phyloP scores from a whole-genome alignment of 2,888 invertebrate genomes.

The Drosophila paranaensis region DNA sequence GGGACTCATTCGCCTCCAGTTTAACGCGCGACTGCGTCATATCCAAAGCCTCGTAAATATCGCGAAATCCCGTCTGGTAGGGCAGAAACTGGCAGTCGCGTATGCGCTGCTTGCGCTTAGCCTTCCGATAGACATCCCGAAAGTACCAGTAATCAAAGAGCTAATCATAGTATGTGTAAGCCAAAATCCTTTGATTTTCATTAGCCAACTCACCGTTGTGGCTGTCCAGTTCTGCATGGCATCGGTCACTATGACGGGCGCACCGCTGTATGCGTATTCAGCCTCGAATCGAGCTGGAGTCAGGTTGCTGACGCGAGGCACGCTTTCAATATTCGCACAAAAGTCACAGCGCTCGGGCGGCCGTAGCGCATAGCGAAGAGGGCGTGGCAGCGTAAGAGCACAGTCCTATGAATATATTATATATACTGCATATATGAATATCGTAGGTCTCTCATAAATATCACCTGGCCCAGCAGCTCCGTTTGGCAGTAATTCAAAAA shows the following conservation, averaged over 20 bases:
- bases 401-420: conserved; percentile 58
- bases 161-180: conserved; percentile 73
- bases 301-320: conserved; percentile 89
- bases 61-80: conserved; percentile 93
- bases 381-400: conserved; percentile 70
- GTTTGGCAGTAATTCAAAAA: conserved; percentile 54
- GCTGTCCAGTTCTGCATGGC: conserved; percentile 94
- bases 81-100: conserved; percentile 96
- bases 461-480: conserved; percentile 73
- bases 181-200: too few species aligned
- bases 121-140: conserved; percentile 89
- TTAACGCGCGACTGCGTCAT: conserved; percentile 91
- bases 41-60: conserved; percentile 91
- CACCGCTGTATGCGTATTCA: conserved; percentile 90
- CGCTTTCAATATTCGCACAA: conserved; percentile 88
- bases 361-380: conserved; percentile 86
- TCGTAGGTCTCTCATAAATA: too few species aligned
- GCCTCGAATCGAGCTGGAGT: conserved; percentile 89
- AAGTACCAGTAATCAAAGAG: conserved; percentile 94
- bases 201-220: conserved; percentile 84
- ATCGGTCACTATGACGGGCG: conserved; percentile 94
- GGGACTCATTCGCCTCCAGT: conserved; percentile 80
- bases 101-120: conserved; percentile 86
- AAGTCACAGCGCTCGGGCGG: conserved; percentile 93
- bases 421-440: too few species aligned